Evolutionary conservation across 2,113 vertebrate species (phyloP).

Genomic region (Pelmatolapia mariae): DNA sequence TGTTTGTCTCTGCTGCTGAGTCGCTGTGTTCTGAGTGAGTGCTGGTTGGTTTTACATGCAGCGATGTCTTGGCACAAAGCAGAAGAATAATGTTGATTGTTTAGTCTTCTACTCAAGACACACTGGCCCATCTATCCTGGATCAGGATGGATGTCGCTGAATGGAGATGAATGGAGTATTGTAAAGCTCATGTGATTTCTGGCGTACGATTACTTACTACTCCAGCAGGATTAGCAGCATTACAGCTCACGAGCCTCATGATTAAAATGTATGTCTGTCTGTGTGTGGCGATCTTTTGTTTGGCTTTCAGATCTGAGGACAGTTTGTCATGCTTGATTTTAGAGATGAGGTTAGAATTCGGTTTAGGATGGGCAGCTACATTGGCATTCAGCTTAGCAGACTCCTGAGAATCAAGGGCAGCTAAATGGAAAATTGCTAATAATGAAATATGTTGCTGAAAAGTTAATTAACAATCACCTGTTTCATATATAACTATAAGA

Average conservation of each 20-base stretch:
- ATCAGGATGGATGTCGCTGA: neutral
- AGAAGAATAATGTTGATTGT: conserved; percentile 28
- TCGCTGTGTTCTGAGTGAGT: neutral
- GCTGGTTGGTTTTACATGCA: neutral
- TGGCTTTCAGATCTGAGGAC: neutral
- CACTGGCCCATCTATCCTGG: conserved; percentile 28
- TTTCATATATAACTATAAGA: neutral
- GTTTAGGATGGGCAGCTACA: neutral
- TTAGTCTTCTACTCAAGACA: neutral
- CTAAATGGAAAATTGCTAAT: neutral
- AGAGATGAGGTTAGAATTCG: neutral
- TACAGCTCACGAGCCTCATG: neutral
- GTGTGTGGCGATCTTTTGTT: neutral
- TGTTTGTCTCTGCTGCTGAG: neutral
- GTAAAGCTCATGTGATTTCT: conserved; percentile 18
- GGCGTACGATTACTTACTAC: neutral
- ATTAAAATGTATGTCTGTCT: neutral
- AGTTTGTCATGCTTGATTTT: neutral
- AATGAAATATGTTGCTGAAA: neutral
- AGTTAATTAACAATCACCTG: neutral
- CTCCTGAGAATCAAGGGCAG: neutral
- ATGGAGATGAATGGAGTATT: neutral
- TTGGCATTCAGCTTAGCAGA: neutral
- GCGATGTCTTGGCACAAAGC: neutral
- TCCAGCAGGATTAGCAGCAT: neutral